A percentile compares a stretch with the other conserved stretches of the same genome.
These are phyloP conservation scores for Pelmatolapia mariae DNA, from an alignment of 2,113 vertebrate genomes.

Conservation along the genomic window DNA sequence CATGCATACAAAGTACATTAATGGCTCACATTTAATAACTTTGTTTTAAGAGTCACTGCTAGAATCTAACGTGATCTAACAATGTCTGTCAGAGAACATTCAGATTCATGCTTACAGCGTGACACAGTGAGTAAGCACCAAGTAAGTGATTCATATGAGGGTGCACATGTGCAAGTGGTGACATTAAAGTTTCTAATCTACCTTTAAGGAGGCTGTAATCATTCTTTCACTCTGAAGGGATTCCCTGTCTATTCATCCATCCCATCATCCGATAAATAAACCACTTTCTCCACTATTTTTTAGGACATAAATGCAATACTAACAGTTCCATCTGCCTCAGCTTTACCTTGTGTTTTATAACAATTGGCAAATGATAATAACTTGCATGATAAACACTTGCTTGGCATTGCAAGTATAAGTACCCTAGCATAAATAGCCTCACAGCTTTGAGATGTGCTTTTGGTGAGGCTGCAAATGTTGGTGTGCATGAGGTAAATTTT, in stretches of 20 bases:
- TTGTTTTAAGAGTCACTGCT: not conserved
- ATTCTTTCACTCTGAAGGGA: not conserved
- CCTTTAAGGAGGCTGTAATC: not conserved
- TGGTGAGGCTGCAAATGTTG: not conserved
- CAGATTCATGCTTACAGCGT: not conserved
- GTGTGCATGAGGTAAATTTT: not conserved
- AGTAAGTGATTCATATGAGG: not conserved
- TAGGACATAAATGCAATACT: not conserved
- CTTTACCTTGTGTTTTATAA: not conserved
- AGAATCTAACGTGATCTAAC: not conserved
- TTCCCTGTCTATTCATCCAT: not conserved
- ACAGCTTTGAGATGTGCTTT: not conserved
- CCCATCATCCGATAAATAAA: not conserved
- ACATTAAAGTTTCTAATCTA: not conserved
- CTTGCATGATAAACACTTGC: not conserved
- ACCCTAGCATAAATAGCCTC: not conserved
- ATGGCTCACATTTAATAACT: conserved; percentile 15
- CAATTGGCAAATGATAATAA: not conserved
- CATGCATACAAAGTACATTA: conserved; percentile 4
- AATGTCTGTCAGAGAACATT: not conserved
- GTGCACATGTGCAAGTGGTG: not conserved
- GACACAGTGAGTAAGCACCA: not conserved
- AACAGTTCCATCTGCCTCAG: not conserved
- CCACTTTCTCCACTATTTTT: not conserved
- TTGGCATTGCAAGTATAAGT: not conserved